Evolutionary conservation across 2,113 vertebrate genomes (phyloP), one percentile per base, ranked within the genome.

Genomic region (Falcunculus frontatus): DNA sequence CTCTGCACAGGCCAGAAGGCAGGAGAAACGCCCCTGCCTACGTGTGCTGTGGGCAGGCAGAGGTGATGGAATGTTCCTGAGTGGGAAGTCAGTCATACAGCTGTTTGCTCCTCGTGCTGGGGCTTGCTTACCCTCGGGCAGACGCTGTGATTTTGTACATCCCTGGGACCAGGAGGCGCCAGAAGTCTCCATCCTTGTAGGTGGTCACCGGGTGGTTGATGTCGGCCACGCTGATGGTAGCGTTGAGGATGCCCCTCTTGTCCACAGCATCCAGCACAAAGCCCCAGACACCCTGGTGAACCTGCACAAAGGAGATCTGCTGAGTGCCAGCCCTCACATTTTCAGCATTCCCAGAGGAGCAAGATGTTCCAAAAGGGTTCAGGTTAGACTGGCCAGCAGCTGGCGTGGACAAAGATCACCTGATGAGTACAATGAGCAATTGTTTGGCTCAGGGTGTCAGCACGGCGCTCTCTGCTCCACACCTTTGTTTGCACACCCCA

Each of bases 121-220:
- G 4, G 76, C 46, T 87, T 9, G 70, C 98, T 98, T 93, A 99
- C 99, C 99, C 99, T 92, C 98, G 98, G 44, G 99, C 99, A 33
- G 98, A 98, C 3, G 98, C 99, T 35, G 98, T 99, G 95, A 99
- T 93, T 60, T 96, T 98, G 80, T 99, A 99, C 1, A 90, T 98
- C 73, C 99, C 99, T 26, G 98, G 98, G 60, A 98, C 97, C 96
- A 99, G 96, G 29, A 99, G 98, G 88, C 99, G 99, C 99, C 99
- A 99, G 96, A 99, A 99, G 95, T 99, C 99, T 88, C 99, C 99
- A 49, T 95, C 98, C 75, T 89, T 98, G 92, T 98, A 98, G n/a
- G 99, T 98, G 78, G 98, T 98, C 95, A 99, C 91, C 0, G 97
- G 97, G 89, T 99, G 99, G 92, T 99, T 84, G 55, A 99, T 98